Conservation (phyloP, 2,888 invertebrate species). For the Caenorhabditis parvicauda region DNA sequence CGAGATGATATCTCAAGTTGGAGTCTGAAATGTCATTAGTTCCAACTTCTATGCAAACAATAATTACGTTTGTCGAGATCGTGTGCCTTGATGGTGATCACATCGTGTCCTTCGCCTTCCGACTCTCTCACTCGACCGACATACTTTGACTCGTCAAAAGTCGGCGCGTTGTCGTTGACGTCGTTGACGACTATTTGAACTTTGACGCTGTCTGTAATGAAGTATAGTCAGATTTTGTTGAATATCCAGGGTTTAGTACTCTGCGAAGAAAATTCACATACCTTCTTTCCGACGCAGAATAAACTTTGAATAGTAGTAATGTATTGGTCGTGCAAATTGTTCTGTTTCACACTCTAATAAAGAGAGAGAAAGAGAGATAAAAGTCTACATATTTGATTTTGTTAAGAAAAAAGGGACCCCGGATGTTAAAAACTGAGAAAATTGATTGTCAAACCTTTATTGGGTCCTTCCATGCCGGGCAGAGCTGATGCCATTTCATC, state of each 20-base stretch:
- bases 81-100: slow-evolving; percentile 49
- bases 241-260: too few relatives aligned
- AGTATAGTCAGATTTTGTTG: too few relatives aligned
- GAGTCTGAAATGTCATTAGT: slow-evolving; percentile 46
- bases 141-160: slow-evolving; percentile 73
- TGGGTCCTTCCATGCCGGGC: slow-evolving; percentile 57
- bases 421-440: too few relatives aligned
- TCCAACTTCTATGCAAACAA: not conserved
- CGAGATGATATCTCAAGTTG: slow-evolving; percentile 52
- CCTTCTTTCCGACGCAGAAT: not conserved
- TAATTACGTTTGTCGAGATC: slow-evolving; percentile 58
- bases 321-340: too few relatives aligned
- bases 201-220: slow-evolving; percentile 72
- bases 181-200: slow-evolving; percentile 95
- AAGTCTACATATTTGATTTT: too few relatives aligned
- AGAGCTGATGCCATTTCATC: slow-evolving; percentile 90
- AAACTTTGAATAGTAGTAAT: not conserved
- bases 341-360: too few relatives aligned
- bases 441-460: too few relatives aligned
- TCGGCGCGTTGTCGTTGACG: slow-evolving; percentile 95
- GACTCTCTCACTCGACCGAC: slow-evolving; percentile 39
- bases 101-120: slow-evolving; percentile 34
- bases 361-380: too few relatives aligned
- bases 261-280: too few relatives aligned
- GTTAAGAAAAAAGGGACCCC: too few relatives aligned